Base-by-base conservation (phyloP, 2,888 invertebrate genomes). In the Xestia ashworthii region DNA sequence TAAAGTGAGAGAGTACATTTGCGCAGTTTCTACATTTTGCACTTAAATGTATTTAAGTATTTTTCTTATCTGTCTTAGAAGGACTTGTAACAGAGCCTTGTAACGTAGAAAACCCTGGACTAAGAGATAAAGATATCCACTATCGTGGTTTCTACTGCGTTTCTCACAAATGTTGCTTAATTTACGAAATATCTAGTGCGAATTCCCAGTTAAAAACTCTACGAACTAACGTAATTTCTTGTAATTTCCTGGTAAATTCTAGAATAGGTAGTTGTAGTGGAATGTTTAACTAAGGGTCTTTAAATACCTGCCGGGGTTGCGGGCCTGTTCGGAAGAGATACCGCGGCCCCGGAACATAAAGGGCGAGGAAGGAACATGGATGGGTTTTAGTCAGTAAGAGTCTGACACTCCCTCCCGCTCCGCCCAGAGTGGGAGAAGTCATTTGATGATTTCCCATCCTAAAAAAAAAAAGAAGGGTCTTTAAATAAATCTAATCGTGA, bases 401-500 rank as follows among this genome's bases (percentile, higher is more conserved):
- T n/a, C n/a, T n/a, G n/a, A n/a, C n/a, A n/a, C n/a, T n/a, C n/a
- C n/a, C n/a, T n/a, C n/a, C n/a, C n/a, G n/a, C n/a, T n/a, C n/a
- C n/a, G n/a, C n/a, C n/a, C n/a, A n/a, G n/a, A n/a, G n/a, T n/a
- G n/a, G n/a, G n/a, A n/a, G n/a, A n/a, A n/a, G n/a, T n/a, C n/a
- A n/a, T n/a, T n/a, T n/a, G n/a, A n/a, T n/a, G n/a, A n/a, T n/a
- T n/a, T n/a, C n/a, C n/a, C n/a, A n/a, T n/a, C n/a, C n/a, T n/a
- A n/a, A n/a, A n/a, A n/a, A n/a, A n/a, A n/a, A n/a, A n/a, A n/a
- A n/a, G n/a, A n/a, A n/a, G n/a, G n/a, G n/a, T n/a, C 65, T 74
- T 64, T 50, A 72, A 81, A 78, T 78, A 80, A 77, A 85, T 83
- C 74, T 72, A 80, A 75, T 41, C 38, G 14, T 3, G 9, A 46